These are phyloP conservation scores for Anser cygnoides DNA, from an alignment of 2,113 vertebrate species.

Conservation along the genomic window DNA sequence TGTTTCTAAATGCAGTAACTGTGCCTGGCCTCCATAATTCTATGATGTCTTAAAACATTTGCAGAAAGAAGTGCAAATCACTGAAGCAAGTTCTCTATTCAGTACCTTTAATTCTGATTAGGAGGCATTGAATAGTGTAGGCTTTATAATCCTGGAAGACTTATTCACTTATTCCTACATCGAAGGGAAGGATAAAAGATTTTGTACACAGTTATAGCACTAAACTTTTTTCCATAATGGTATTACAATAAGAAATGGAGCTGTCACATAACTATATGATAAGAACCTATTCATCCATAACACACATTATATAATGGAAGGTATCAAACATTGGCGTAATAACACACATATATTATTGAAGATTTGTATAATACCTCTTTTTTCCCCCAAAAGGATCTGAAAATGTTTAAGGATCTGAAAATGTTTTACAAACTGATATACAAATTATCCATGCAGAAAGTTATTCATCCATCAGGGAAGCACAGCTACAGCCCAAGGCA, in stretches of 20 bases:
- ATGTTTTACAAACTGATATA: conserved; percentile 54
- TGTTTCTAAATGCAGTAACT: not conserved
- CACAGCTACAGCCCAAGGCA: conserved; percentile 41
- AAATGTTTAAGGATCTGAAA: conserved; percentile 40
- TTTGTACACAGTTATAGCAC: not conserved
- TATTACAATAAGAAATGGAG: not conserved
- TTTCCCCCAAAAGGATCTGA: conserved; percentile 25
- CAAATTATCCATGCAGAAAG: conserved; percentile 34
- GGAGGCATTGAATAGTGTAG: not conserved
- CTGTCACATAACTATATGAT: not conserved
- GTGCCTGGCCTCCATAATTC: not conserved
- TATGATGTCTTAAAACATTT: not conserved
- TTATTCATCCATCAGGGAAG: conserved; percentile 37
- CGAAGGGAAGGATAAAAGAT: not conserved
- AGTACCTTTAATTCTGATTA: not conserved
- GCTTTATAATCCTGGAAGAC: not conserved
- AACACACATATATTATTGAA: not conserved
- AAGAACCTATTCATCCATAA: not conserved
- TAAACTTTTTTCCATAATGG: not conserved
- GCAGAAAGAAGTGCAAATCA: not conserved
- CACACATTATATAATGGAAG: not conserved
- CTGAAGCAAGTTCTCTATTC: not conserved
- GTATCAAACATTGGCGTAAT: not conserved
- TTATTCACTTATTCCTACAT: not conserved
- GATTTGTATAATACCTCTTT: not conserved